Percentiles rank a stretch among this genome's conserved stretches.
These are phyloP conservation scores for Macrotus californicus DNA, from an alignment of 2,113 vertebrate genomes.

Conservation along the genomic window DNA sequence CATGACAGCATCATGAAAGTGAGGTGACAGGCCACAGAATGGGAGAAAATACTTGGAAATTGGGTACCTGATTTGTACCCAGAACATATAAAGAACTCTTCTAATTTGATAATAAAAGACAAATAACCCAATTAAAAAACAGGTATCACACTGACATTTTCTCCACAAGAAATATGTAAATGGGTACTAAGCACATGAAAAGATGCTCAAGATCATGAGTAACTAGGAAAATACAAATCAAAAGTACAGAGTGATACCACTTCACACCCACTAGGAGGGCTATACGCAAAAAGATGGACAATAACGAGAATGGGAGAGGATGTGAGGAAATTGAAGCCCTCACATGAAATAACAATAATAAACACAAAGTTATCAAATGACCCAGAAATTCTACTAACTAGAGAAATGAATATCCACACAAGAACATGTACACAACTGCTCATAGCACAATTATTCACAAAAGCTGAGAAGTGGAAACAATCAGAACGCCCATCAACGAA, in stretches of 20 bases:
- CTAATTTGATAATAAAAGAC: background rate
- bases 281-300: background rate
- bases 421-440: background rate
- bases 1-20: conserved; percentile 17
- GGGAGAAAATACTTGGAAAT: background rate
- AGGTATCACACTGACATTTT: background rate
- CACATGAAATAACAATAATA: background rate
- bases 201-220: background rate
- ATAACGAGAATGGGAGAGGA: background rate
- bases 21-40: background rate
- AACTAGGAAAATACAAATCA: background rate
- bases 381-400: background rate
- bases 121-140: background rate
- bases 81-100: background rate
- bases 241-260: background rate
- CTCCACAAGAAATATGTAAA: background rate
- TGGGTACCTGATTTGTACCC: background rate
- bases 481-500: background rate
- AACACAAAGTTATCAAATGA: background rate
- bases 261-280: background rate
- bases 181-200: background rate
- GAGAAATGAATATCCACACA: background rate
- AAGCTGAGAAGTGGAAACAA: background rate
- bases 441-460: background rate
- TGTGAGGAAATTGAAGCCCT: background rate